Percentiles rank a stretch among this genome's conserved stretches.
Evolutionary conservation across 2,888 invertebrate species (phyloP).

Genomic region (Colostygia pectinataria): DNA sequence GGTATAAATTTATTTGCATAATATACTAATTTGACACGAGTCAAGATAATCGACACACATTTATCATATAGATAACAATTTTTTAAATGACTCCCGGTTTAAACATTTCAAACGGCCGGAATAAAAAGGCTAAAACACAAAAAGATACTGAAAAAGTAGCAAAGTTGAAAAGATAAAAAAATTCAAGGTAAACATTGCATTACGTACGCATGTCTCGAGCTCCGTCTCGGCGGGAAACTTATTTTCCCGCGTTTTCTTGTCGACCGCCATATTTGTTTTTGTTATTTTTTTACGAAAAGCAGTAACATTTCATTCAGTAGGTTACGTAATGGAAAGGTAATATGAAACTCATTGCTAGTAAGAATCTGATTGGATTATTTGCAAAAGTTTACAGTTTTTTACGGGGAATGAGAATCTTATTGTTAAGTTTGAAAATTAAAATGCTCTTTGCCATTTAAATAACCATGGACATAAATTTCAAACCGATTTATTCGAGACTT

Average conservation of each 20-base stretch:
- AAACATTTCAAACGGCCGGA: conserved; percentile 23
- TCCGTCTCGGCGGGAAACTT: conserved; percentile 74
- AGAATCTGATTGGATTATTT: conserved; percentile 61
- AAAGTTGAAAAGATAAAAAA: conserved; percentile 47
- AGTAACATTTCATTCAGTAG: background rate
- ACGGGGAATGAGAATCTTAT: conserved; percentile 33
- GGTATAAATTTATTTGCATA: conserved; percentile 15
- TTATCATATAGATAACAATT: background rate
- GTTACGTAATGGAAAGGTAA: conserved; percentile 1
- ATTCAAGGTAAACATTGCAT: conserved; percentile 64
- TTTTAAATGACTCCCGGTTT: background rate
- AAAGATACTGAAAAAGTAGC: conserved; percentile 27
- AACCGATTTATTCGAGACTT: no score
- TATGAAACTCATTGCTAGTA: conserved; percentile 44
- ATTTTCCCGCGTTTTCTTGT: conserved; percentile 76
- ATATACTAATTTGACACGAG: conserved; percentile 5
- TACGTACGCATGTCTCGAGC: conserved; percentile 76
- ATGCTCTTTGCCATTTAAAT: no score
- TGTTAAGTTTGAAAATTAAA: conserved; percentile 5
- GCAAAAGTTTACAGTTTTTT: no score
- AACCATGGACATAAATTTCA: no score
- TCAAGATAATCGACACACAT: background rate
- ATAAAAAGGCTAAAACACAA: conserved; percentile 29
- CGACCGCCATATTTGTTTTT: conserved; percentile 56
- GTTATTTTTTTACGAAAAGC: conserved; percentile 14